Conservation (phyloP, 2,888 invertebrate genomes). For the Baronia brevicornis region DNA sequence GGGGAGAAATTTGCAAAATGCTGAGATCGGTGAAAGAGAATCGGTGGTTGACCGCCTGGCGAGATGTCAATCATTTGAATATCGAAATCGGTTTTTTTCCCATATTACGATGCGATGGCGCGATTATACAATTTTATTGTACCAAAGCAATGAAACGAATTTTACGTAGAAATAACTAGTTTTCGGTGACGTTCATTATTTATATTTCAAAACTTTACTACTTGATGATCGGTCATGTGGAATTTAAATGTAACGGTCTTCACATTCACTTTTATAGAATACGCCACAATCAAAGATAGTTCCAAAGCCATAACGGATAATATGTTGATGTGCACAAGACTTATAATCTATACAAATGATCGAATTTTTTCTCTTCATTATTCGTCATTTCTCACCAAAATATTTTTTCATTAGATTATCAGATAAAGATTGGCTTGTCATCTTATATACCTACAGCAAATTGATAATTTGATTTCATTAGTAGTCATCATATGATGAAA, state of each 20-base stretch:
- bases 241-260: slow-evolving; percentile 56
- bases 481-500: too few relatives aligned
- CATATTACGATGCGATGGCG: slow-evolving; percentile 54
- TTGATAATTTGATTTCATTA: too few relatives aligned
- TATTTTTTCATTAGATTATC: too few relatives aligned
- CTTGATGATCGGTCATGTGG: slow-evolving; percentile 46
- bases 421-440: too few relatives aligned
- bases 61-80: slow-evolving; percentile 75
- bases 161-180: slow-evolving; percentile 43
- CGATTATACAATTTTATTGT: slow-evolving; percentile 60
- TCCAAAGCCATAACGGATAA: too few relatives aligned
- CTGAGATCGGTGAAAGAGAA: slow-evolving; percentile 18
- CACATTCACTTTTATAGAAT: too few relatives aligned
- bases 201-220: slow-evolving; percentile 27
- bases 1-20: slow-evolving; percentile 35
- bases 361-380: too few relatives aligned
- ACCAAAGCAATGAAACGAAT: slow-evolving; percentile 59
- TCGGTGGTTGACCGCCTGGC: slow-evolving; percentile 59
- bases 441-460: too few relatives aligned
- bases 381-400: too few relatives aligned
- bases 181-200: slow-evolving; percentile 31
- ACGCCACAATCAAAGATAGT: too few relatives aligned
- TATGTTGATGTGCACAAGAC: too few relatives aligned
- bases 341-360: too few relatives aligned
- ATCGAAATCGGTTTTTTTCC: slow-evolving; percentile 58